Base-by-base conservation (phyloP, 2,113 vertebrate genomes). In the Tachuris rubrigastra region DNA sequence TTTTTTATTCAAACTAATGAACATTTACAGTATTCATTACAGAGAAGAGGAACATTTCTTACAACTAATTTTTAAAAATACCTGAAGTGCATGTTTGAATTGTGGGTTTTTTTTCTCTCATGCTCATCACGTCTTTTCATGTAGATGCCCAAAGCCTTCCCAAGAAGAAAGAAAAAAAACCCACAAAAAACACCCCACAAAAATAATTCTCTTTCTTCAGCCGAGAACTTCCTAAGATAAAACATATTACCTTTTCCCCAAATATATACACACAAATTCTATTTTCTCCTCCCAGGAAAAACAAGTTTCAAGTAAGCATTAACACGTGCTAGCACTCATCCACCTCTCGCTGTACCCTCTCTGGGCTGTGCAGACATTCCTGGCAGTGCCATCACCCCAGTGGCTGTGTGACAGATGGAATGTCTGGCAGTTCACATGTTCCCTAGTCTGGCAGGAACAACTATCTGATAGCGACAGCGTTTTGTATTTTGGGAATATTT, bases 51-150 rank as follows among this genome's bases (percentile, higher is more conserved):
- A 68, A 52, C 25, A 58, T 31, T 35, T 42, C 12, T 35, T 31
- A 37, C n/a, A 44, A 22, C 5, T 28, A 4, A 41, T 35, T 66
- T 63, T 55, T 14, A 13, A 62, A 71, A 46, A 58, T 11, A 56
- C 6, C 4, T 4, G 2, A 90, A 67, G 1, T 5, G 1, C 23
- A 15, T 33, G 2, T 56, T 74, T 58, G 60, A 50, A 14, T 3
- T 10, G 8, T 23, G 42, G 3, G 8, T 3, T 5, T 30, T 42
- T 4, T 35, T 68, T 25, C 19, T 44, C 35, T 23, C 8, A 2
- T 17, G 2, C 42, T 80, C 18, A 19, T 37, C 33, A 46, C 9
- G 56, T 49, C 41, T 23, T 12, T 22, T 58, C 46, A n/a, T 2
- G 1, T 5, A 7, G 28, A 89, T 77, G 11, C 37, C 22, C 49